Conservation (phyloP, 2,113 vertebrate genomes). For the Carlito syrichta region DNA sequence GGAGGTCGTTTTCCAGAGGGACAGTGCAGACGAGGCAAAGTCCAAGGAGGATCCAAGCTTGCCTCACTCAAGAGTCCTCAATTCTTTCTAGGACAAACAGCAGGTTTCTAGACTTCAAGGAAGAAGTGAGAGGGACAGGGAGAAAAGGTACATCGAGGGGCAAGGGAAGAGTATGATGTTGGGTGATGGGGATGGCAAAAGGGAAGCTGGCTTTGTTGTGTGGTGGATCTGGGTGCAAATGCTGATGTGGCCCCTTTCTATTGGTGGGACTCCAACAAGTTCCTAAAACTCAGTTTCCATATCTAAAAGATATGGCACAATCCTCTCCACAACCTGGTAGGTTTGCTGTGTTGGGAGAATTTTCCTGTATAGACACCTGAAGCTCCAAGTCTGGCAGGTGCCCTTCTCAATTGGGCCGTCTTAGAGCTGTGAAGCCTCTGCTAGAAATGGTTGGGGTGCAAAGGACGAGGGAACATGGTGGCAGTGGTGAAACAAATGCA, state of each 20-base stretch:
- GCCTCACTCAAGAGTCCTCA: neutral
- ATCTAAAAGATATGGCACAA: neutral
- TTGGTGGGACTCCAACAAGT: neutral
- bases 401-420: neutral
- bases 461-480: accelerated
- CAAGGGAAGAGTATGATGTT: too few relatives aligned
- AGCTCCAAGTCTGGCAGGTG: neutral
- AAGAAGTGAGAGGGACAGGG: neutral
- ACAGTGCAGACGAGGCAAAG: neutral
- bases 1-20: neutral
- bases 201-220: neutral
- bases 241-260: neutral
- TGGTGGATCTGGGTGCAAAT: neutral
- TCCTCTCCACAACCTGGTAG: neutral
- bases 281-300: neutral
- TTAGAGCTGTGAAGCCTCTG: accelerated
- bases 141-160: neutral
- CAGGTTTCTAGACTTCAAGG: neutral
- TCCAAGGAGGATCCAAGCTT: neutral
- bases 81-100: neutral
- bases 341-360: too few relatives aligned
- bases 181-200: neutral
- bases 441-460: too few relatives aligned
- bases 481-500: neutral
- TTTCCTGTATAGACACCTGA: neutral